Conservation (phyloP, 2,113 vertebrate genomes). For the Lates calcarifer region DNA sequence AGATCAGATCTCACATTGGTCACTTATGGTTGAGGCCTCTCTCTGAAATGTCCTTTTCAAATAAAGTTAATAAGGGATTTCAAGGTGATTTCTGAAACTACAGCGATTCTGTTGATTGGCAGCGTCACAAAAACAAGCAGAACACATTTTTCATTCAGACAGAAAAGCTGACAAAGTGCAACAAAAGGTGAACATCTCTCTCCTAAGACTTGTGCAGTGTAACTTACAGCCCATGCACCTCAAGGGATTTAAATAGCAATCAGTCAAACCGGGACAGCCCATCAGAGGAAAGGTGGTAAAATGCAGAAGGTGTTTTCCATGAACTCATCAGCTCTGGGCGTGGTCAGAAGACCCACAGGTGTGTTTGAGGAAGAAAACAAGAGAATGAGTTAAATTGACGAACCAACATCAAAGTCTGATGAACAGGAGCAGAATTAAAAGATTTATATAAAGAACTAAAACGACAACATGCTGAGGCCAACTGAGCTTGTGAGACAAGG, state of each 20-base stretch:
- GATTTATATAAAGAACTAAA: neutral
- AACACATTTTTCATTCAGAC: too few relatives aligned
- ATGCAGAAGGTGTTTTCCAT: neutral
- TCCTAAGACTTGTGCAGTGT: neutral
- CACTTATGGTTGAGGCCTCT: too few relatives aligned
- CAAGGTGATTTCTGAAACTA: too few relatives aligned
- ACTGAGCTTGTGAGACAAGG: too few relatives aligned
- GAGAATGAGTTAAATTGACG: too few relatives aligned
- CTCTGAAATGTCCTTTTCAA: too few relatives aligned
- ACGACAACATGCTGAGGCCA: neutral
- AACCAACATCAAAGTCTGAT: too few relatives aligned
- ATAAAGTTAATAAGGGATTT: too few relatives aligned
- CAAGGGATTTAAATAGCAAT: neutral
- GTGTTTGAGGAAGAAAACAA: neutral
- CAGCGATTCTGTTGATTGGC: too few relatives aligned
- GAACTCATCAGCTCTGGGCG: neutral
- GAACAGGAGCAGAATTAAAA: neutral
- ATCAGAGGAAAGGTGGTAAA: neutral
- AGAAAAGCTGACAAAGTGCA: too few relatives aligned
- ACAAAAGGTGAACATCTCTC: too few relatives aligned
- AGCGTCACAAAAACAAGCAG: too few relatives aligned
- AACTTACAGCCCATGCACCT: neutral
- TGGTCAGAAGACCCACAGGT: neutral
- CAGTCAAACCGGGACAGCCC: neutral
- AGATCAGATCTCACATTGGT: neutral